These are phyloP conservation scores for Diploptera punctata DNA, from an alignment of 2,888 invertebrate genomes.

Conservation along the genomic window DNA sequence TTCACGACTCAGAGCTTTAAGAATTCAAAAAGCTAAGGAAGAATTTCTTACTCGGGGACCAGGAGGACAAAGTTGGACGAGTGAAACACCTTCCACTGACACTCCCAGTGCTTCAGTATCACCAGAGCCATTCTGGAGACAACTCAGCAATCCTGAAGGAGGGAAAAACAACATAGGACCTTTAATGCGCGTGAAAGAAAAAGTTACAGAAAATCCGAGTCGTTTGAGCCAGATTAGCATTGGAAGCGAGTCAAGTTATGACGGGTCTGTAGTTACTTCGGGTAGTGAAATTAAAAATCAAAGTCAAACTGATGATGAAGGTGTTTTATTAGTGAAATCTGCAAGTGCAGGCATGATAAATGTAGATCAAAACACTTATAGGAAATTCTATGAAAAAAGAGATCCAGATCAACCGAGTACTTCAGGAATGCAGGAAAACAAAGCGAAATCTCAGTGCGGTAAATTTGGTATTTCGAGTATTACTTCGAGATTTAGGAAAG, in stretches of 20 bases:
- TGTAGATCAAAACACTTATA: conserved; percentile 66
- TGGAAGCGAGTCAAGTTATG: conserved; percentile 64
- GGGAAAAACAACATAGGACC: not conserved
- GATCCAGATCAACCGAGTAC: not conserved
- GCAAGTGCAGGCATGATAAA: conserved; percentile 82
- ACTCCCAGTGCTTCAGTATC: conserved; percentile 21
- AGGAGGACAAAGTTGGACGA: conserved; percentile 44
- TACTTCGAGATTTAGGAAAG: conserved; percentile 66
- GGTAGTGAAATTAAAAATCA: conserved; percentile 29
- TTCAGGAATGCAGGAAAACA: not conserved
- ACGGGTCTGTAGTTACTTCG: conserved; percentile 53
- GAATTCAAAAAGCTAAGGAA: conserved; percentile 73
- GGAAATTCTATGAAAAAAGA: conserved; percentile 57
- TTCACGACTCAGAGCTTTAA: conserved; percentile 58
- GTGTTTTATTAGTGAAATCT: conserved; percentile 65
- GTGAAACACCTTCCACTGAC: conserved; percentile 38
- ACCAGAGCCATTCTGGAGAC: conserved; percentile 21
- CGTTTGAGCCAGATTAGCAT: conserved; percentile 61
- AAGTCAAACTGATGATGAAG: conserved; percentile 19
- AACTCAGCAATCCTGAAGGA: not conserved
- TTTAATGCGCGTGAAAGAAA: not conserved
- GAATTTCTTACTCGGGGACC: conserved; percentile 66
- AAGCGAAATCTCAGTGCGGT: not conserved
- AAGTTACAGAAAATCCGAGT: not conserved
- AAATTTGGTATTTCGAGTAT: conserved; percentile 62